These are phyloP conservation scores for Schizopygopsis malacanthus DNA, from an alignment of 2,797 vertebrate genomes.

Conservation along the genomic window DNA sequence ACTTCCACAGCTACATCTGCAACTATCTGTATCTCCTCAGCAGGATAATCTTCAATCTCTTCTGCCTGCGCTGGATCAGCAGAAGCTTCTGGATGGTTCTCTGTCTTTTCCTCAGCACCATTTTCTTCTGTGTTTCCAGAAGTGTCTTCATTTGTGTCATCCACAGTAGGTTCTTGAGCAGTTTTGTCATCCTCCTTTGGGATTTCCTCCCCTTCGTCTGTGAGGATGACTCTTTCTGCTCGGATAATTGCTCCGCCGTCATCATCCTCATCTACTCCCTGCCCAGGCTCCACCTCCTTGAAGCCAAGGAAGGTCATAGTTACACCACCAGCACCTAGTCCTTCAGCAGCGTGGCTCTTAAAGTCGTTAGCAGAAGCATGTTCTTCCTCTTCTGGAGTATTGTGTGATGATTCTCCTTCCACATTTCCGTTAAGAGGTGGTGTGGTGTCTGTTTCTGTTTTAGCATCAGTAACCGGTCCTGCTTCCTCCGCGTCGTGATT, in stretches of 20 bases:
- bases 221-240: conserved; percentile 77
- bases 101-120: background rate
- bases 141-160: background rate
- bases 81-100: background rate
- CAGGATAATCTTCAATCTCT: conserved; percentile 42
- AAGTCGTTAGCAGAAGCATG: conserved; percentile 57
- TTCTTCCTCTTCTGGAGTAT: conserved; percentile 12
- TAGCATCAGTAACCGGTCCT: conserved; percentile 3
- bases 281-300: conserved; percentile 55
- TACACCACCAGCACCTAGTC: conserved; percentile 28
- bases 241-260: conserved; percentile 73
- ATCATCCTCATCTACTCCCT: conserved; percentile 55
- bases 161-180: background rate
- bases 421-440: conserved; percentile 61
- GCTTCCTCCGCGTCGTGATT: background rate
- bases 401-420: conserved; percentile 33
- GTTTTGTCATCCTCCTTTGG: background rate
- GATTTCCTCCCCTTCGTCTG: conserved; percentile 72
- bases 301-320: conserved; percentile 55
- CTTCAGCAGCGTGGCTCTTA: conserved; percentile 4
- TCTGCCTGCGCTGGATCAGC: background rate
- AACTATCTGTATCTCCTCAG: conserved; percentile 2
- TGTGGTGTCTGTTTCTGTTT: background rate
- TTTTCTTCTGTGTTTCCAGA: conserved; percentile 25
- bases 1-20: background rate